Conservation (phyloP, 2,888 invertebrate genomes). For the Tenthredo livida region DNA sequence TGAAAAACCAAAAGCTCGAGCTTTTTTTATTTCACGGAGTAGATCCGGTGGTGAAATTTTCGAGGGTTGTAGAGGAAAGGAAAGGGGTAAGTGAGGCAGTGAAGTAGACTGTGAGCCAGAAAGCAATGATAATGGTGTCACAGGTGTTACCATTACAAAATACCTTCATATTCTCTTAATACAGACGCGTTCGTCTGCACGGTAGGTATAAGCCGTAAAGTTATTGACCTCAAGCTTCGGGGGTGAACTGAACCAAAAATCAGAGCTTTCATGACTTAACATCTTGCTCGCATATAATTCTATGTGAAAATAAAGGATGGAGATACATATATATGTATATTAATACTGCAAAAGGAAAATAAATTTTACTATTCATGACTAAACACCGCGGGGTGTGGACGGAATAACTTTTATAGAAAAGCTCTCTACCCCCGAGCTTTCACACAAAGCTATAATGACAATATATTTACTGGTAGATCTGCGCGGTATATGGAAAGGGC, state of each 20-base stretch:
- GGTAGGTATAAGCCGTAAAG: conserved; percentile 35
- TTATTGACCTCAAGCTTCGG: not conserved
- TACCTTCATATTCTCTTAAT: conserved; percentile 47
- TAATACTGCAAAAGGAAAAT: not conserved
- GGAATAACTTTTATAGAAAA: not conserved
- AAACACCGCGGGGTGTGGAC: not conserved
- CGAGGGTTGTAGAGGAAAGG: not conserved
- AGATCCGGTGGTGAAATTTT: not conserved
- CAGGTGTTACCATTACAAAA: conserved; percentile 52
- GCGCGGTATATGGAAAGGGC: conserved; percentile 19
- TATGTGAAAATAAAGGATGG: not conserved
- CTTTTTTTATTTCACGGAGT: not conserved
- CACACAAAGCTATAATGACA: not conserved
- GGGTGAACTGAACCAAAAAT: not conserved
- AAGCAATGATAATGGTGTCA: conserved; percentile 54
- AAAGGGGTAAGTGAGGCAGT: not conserved
- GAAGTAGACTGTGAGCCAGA: conserved; percentile 39
- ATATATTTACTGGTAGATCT: conserved; percentile 1
- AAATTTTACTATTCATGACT: not conserved
- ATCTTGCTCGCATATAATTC: not conserved
- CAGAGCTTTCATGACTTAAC: not conserved
- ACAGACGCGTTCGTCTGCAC: conserved; percentile 26
- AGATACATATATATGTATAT: no score
- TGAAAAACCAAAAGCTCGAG: not conserved
- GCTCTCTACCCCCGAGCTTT: not conserved